Base-by-base conservation (phyloP, 1,140 invertebrate species). In the Brachionus paranguensis region DNA sequence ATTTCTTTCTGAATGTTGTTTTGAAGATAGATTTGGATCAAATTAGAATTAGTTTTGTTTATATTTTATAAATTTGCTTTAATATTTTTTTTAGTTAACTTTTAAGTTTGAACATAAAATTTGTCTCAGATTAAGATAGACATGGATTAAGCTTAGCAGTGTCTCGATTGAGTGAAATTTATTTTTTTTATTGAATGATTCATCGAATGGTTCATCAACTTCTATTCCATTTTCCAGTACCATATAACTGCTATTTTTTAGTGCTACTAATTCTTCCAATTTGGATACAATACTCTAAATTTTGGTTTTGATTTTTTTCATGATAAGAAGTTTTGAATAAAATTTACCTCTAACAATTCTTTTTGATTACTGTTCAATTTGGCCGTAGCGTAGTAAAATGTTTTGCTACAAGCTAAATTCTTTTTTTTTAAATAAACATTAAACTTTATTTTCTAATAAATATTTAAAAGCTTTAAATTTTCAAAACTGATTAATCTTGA, bases 101-200 rank as follows among this genome's bases (percentile, higher is more conserved):
- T 74, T 74, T 17, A 74, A 24, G n/a, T 74, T 43, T 33, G 70
- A 74, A 50, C 20, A 76, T 8, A 50, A 76, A 53, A 27, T n/a
- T 47, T 76, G 17, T 76, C 72, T 76, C 14, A 76, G 47, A 76
- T 76, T 76, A 27, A 76, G 14, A 50, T 76, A 76, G 27, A 76
- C 50, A 10, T 76, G 43, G 43, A 76, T 27, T 76, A 76, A 47
- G 43, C 50, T 76, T 27, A 50, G 27, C 43, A 76, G n/a, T 27
- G 72, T 76, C 11, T 76, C 43, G 6, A 76, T 76, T 12, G 72
- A 76, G 12, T 76, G 27, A 14, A 76, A 76, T 50, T 50, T 33
- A 76, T 33, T 50, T 29, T 20, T 27, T 27, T 76, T 33, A 5
- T 27, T 33, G 3, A 27, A 29, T 27, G 17, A n/a, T 27, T 76